Percentiles rank a stretch among this genome's conserved stretches.
These are phyloP conservation scores for Mactra quadrangularis DNA, from an alignment of 1,140 invertebrate genomes.

Conservation along the genomic window DNA sequence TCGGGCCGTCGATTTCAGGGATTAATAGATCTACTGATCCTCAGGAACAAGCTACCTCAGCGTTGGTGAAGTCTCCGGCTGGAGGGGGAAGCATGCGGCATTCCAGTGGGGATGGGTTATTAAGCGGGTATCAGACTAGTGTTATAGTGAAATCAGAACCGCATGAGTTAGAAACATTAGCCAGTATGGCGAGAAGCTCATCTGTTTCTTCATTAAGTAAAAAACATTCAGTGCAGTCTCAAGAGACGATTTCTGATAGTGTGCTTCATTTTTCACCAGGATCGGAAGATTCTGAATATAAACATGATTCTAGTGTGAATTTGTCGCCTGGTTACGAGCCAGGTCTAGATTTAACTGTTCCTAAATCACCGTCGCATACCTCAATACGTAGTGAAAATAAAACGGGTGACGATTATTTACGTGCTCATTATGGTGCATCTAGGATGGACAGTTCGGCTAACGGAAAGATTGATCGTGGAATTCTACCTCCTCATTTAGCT, in stretches of 20 bases:
- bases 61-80: slow-evolving; percentile 51
- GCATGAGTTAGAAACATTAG: slow-evolving; percentile 62
- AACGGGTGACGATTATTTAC: slow-evolving; percentile 40
- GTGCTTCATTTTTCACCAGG: slow-evolving; percentile 43
- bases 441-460: slow-evolving; percentile 8
- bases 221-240: slow-evolving; percentile 44
- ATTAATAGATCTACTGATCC: slow-evolving; percentile 44
- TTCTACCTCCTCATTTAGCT: slow-evolving; percentile 21
- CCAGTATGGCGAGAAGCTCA: slow-evolving; percentile 32
- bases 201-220: slow-evolving; percentile 22
- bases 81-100: neutral
- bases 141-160: slow-evolving; percentile 71
- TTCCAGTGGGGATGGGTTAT: slow-evolving; percentile 24
- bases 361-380: slow-evolving; percentile 66
- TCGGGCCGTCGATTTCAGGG: slow-evolving; percentile 54
- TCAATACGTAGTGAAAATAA: slow-evolving; percentile 60
- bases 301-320: slow-evolving; percentile 43
- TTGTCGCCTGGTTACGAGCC: slow-evolving; percentile 62
- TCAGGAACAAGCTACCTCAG: slow-evolving; percentile 65
- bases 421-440: slow-evolving; percentile 28
- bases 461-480: neutral
- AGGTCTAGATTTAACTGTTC: slow-evolving; percentile 57
- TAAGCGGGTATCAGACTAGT: slow-evolving; percentile 65
- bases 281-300: slow-evolving; percentile 35
- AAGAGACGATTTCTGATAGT: slow-evolving; percentile 22